phyloP scores from a whole-genome alignment of 2,113 vertebrate genomes.

The Argyrosomus japonicus region DNA sequence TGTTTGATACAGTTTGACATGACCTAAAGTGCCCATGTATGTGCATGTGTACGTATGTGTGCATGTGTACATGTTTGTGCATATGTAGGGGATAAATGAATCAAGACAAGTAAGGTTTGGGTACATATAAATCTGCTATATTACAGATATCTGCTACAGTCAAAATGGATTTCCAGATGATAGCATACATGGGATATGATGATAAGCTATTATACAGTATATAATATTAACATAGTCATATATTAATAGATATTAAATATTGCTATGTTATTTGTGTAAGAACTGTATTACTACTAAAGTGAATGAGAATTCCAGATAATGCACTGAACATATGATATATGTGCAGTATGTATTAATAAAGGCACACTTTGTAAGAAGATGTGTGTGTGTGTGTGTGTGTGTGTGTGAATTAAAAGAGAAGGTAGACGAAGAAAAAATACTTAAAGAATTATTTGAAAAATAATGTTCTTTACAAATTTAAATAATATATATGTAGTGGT shows the following conservation, averaged over 20 bases:
- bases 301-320: not conserved
- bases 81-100: no score
- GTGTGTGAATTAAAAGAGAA: not conserved
- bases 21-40: not conserved
- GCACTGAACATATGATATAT: not conserved
- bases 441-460: not conserved
- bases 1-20: conserved; percentile 1
- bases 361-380: not conserved
- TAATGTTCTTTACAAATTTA: not conserved
- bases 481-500: not conserved
- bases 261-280: not conserved
- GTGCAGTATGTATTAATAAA: not conserved
- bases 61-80: not conserved
- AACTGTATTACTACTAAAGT: not conserved
- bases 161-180: not conserved
- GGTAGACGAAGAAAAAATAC: not conserved
- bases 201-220: not conserved
- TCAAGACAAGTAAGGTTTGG: not conserved
- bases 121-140: not conserved
- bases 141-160: not conserved
- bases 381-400: not conserved
- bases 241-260: not conserved
- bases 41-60: not conserved
- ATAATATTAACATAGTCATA: not conserved
- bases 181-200: not conserved